Percentiles rank a stretch among this genome's conserved stretches.
These are phyloP conservation scores for Hippocampus comes DNA, from an alignment of 2,113 vertebrate species.

Conservation along the genomic window DNA sequence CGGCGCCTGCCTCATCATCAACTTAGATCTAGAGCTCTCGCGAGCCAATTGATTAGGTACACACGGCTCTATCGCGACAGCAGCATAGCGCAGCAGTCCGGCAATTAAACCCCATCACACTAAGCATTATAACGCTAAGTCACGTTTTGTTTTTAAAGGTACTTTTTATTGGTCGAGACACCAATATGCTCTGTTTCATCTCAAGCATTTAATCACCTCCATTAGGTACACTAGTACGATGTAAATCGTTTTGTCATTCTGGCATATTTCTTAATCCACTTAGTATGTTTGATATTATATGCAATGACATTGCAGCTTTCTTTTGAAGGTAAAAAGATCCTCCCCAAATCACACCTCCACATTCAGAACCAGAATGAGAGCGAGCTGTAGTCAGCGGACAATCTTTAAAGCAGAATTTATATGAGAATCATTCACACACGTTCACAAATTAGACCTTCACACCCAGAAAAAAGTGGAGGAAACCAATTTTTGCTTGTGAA, in stretches of 20 bases:
- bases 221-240: neutral
- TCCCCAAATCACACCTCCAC: too few species aligned
- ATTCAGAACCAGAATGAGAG: too few species aligned
- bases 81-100: conserved; percentile 25
- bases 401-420: too few species aligned
- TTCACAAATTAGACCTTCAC: too few species aligned
- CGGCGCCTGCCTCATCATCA: conserved; percentile 26
- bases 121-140: neutral
- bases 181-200: neutral
- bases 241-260: neutral
- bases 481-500: too few species aligned
- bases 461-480: too few species aligned
- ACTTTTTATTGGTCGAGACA: neutral
- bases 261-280: neutral
- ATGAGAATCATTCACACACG: too few species aligned
- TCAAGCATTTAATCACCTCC: neutral
- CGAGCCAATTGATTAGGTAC: neutral
- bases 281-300: neutral
- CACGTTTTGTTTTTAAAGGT: neutral
- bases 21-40: neutral
- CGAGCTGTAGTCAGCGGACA: too few species aligned
- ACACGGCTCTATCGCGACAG: conserved; percentile 19
- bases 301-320: too few species aligned
- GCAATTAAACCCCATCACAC: neutral
- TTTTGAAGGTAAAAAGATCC: too few species aligned